A percentile compares a stretch with the other conserved stretches of the same genome.
These are phyloP conservation scores for Lapara coniferarum DNA, from an alignment of 2,888 invertebrate genomes.

Conservation along the genomic window DNA sequence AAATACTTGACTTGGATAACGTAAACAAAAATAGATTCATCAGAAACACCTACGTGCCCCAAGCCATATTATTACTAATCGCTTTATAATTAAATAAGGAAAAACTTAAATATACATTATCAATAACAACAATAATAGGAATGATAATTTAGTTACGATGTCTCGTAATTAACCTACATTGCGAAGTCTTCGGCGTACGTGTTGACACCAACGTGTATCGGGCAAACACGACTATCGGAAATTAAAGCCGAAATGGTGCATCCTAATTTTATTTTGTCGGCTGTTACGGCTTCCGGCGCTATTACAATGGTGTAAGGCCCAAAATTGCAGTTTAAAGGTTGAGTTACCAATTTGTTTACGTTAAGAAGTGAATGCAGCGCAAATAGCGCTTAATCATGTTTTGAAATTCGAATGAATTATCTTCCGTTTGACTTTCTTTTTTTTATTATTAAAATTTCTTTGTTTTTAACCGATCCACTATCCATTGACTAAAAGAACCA, in stretches of 20 bases:
- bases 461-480: too few relatives aligned
- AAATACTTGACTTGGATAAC: too few relatives aligned
- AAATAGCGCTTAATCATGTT: conserved; percentile 6
- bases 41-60: conserved; percentile 36
- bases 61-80: conserved; percentile 31
- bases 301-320: conserved; percentile 26
- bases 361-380: conserved; percentile 9
- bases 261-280: conserved; percentile 35
- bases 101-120: conserved; percentile 42
- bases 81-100: conserved; percentile 46
- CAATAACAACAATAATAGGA: conserved; percentile 38
- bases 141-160: conserved; percentile 38
- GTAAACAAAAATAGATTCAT: neutral
- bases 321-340: conserved; percentile 29
- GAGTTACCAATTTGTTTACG: conserved; percentile 12
- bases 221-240: conserved; percentile 43
- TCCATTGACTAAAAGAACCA: too few relatives aligned
- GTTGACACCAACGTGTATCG: conserved; percentile 47
- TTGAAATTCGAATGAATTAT: neutral
- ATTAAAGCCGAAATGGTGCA: conserved; percentile 38
- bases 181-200: conserved; percentile 59
- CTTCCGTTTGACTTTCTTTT: neutral
- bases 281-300: conserved; percentile 17
- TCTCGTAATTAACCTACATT: conserved; percentile 62
- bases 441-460: neutral